Percentiles rank a stretch among this genome's conserved stretches.
Evolutionary conservation across 2,888 invertebrate genomes (phyloP).

Genomic region (Phymatocera aterrima): DNA sequence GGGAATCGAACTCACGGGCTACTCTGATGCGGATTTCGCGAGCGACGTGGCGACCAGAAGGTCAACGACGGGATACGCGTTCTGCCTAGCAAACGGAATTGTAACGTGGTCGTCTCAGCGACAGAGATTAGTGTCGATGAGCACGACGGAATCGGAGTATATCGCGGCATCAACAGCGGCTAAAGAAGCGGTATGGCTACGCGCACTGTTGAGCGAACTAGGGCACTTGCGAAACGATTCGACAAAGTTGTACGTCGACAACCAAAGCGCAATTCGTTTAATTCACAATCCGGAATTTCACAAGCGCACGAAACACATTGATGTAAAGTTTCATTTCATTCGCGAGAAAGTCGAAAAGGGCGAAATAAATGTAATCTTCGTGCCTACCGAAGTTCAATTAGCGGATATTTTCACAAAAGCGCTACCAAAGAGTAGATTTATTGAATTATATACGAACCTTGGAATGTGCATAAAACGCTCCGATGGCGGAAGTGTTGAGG

Average conservation of each 20-base stretch:
- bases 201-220: conserved; percentile 46
- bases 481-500: conserved; percentile 18
- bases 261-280: conserved; percentile 50
- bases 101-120: conserved; percentile 49
- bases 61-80: conserved; percentile 50
- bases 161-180: conserved; percentile 45
- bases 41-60: conserved; percentile 47
- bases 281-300: conserved; percentile 49
- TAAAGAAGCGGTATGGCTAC: conserved; percentile 46
- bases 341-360: conserved; percentile 44
- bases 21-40: conserved; percentile 51
- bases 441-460: background rate
- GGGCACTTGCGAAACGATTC: conserved; percentile 27
- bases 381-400: conserved; percentile 46
- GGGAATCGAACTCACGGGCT: conserved; percentile 47
- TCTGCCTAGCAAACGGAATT: conserved; percentile 45
- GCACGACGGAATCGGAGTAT: conserved; percentile 49
- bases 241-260: conserved; percentile 44
- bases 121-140: conserved; percentile 46
- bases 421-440: conserved; percentile 25
- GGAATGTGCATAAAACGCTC: background rate
- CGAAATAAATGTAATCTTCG: conserved; percentile 44
- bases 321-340: conserved; percentile 48
- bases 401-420: conserved; percentile 53
- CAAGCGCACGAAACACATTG: conserved; percentile 49